These are phyloP conservation scores for Volucella zonaria DNA, from an alignment of 2,888 invertebrate species.

Conservation along the genomic window DNA sequence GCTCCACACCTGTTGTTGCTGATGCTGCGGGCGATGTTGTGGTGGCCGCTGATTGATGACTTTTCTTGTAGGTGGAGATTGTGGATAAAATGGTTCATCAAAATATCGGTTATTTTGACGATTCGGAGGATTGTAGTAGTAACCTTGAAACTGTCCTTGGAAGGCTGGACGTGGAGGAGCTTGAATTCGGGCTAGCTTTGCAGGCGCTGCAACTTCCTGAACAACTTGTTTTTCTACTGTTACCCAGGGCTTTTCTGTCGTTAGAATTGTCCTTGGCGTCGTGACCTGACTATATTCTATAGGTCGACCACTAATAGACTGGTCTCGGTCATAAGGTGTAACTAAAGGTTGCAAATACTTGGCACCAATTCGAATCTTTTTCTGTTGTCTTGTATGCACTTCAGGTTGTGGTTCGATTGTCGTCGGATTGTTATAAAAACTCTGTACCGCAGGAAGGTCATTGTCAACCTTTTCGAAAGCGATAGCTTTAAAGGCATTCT, in stretches of 20 bases:
- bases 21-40: constrained; percentile 75
- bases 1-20: constrained; percentile 83
- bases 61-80: constrained; percentile 71
- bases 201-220: constrained; percentile 73
- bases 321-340: constrained; percentile 78
- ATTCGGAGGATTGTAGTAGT: constrained; percentile 76
- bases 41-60: constrained; percentile 66
- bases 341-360: constrained; percentile 73
- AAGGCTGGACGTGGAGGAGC: constrained; percentile 76
- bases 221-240: constrained; percentile 77
- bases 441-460: constrained; percentile 50
- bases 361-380: constrained; percentile 79
- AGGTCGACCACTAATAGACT: constrained; percentile 80
- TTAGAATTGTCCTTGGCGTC: constrained; percentile 86
- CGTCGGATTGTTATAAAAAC: constrained; percentile 49
- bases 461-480: constrained; percentile 84
- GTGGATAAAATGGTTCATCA: constrained; percentile 74
- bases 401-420: constrained; percentile 59
- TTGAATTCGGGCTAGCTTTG: constrained; percentile 67
- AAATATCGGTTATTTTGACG: constrained; percentile 78
- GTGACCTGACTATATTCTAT: constrained; percentile 84
- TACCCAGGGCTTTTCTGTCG: constrained; percentile 76
- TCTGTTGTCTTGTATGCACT: constrained; percentile 77
- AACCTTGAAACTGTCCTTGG: constrained; percentile 79
- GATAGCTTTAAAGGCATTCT: constrained; percentile 81